Evolutionary conservation across 2,888 invertebrate genomes (phyloP).

Genomic region (Apeira syringaria): DNA sequence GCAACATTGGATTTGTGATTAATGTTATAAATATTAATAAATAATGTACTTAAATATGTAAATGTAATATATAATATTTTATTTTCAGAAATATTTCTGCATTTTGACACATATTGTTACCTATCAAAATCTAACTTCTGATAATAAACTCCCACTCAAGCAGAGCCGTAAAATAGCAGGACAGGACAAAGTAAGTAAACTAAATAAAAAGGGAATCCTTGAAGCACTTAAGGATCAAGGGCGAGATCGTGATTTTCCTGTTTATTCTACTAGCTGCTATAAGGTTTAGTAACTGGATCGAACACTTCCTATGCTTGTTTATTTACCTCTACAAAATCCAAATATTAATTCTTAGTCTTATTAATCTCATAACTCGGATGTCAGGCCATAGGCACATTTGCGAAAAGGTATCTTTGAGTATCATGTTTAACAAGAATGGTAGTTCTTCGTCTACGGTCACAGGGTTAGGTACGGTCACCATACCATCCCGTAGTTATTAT

Average conservation of each 20-base stretch:
- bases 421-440: too few species aligned
- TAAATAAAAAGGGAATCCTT: conserved; percentile 21
- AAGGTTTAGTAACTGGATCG: conserved; percentile 22
- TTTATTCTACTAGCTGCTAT: conserved; percentile 17
- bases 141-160: conserved; percentile 10
- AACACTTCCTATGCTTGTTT: conserved; percentile 13
- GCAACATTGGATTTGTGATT: conserved; percentile 48
- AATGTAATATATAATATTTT: too few species aligned
- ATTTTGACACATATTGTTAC: neutral
- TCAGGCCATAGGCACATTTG: too few species aligned
- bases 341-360: too few species aligned
- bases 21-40: too few species aligned
- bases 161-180: conserved; percentile 15
- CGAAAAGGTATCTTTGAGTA: too few species aligned
- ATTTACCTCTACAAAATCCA: conserved; percentile 2
- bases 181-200: conserved; percentile 19
- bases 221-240: conserved; percentile 18
- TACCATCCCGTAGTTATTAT: too few species aligned
- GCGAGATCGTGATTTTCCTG: conserved; percentile 22
- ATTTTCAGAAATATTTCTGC: too few species aligned
- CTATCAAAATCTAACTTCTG: conserved; percentile 7
- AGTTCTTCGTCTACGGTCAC: too few species aligned
- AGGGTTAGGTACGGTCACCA: too few species aligned
- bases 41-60: too few species aligned
- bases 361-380: too few species aligned